Percentiles rank a stretch among this genome's conserved stretches.
Evolutionary conservation across 2,888 invertebrate genomes (phyloP).

Genomic region (Pelosia muscerda): DNA sequence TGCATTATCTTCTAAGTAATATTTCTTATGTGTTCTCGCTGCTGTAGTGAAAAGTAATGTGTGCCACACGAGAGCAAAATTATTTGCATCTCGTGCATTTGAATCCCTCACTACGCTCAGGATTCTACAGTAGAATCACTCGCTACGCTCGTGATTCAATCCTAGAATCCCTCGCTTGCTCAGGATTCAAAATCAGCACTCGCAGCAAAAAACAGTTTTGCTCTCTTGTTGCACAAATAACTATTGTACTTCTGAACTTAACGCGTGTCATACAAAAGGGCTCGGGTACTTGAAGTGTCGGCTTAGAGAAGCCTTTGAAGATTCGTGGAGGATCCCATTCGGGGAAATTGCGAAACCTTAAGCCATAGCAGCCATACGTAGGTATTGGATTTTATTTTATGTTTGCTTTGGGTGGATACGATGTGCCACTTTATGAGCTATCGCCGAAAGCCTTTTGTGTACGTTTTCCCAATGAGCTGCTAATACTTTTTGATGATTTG

Average conservation of each 20-base stretch:
- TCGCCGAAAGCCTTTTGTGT: neutral
- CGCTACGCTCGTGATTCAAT: too few species aligned
- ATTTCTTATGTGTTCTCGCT: too few species aligned
- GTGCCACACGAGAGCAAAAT: too few species aligned
- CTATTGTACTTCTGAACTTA: constrained; percentile 32
- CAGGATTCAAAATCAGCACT: too few species aligned
- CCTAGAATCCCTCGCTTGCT: too few species aligned
- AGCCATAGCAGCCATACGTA: constrained; percentile 29
- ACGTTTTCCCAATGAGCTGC: neutral
- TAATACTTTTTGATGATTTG: neutral
- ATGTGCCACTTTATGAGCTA: constrained; percentile 6
- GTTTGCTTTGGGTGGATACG: constrained; percentile 25
- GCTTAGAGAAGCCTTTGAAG: constrained; percentile 66
- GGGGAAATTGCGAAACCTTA: constrained; percentile 38
- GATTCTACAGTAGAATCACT: too few species aligned
- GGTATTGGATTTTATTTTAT: constrained; percentile 32
- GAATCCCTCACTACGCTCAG: too few species aligned
- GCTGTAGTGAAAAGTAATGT: too few species aligned
- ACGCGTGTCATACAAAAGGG: constrained; percentile 53
- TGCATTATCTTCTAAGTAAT: too few species aligned
- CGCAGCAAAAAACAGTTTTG: too few species aligned
- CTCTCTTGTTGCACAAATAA: too few species aligned
- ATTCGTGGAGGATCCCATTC: constrained; percentile 37
- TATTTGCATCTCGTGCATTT: too few species aligned
- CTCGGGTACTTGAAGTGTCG: constrained; percentile 62